Evolutionary conservation across 2,888 invertebrate species (phyloP), one percentile per base, ranked within the genome.

Genomic region (Xestoiulus laeticollis): DNA sequence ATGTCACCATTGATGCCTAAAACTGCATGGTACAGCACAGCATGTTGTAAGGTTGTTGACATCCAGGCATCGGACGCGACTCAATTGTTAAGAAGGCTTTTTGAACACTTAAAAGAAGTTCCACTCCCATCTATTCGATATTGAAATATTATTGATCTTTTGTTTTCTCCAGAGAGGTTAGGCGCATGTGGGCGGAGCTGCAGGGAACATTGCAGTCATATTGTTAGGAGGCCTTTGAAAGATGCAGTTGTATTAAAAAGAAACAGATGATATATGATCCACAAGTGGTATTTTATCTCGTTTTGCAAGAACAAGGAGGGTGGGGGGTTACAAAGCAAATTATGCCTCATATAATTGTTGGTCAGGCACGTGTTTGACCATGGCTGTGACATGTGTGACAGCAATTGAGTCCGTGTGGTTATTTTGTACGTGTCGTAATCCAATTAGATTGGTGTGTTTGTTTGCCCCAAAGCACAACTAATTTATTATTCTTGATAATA

Each of bases 361-460:
- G 30, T 30, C 30, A 4, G 26, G 30, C 78, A 78, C 5, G 30
- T 26, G 26, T 22, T 30, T 78, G 78, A 78, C 78, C 78, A 78
- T 78, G 78, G 1, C 78, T 30, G 12, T 78, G 78, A 78, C 22
- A 78, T 30, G 78, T 12, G 22, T 78, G 78, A 30, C 78, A 78
- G 30, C 78, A 22, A 30, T 78, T 78, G 78, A 78, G 30, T 78
- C 30, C 6, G 78, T 5, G 78, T 78, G 78, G 78, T 30, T 30
- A 30, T 78, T 59, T 22, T 30, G 78, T 30, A 78, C 78, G 78
- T 78, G 78, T 26, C 30, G 8, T 78, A 78, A 78, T 78, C 78
- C 78, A 78, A 78, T 78, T 78, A 78, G 78, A 78, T 78, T 14
- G 78, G 78, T 78, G 78, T 78, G 78, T 78, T 78, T 78, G 78